A percentile compares a stretch with the other conserved stretches of the same genome.
These are phyloP conservation scores for Agonopterix heracliana DNA, from an alignment of 2,888 invertebrate species.

Conservation along the genomic window DNA sequence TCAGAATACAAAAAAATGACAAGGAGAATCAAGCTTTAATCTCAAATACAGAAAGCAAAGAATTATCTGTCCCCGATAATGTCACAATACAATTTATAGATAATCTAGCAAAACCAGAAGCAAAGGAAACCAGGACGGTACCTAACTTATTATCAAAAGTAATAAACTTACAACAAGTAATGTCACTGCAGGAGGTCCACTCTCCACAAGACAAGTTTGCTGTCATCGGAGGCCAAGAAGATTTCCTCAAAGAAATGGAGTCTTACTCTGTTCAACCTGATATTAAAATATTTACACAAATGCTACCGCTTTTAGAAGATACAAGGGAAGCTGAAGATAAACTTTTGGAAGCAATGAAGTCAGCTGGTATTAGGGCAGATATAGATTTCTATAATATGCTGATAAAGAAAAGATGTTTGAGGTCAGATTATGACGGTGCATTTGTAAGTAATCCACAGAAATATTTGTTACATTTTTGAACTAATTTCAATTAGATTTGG, in stretches of 20 bases:
- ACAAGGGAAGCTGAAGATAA: slow-evolving; percentile 81
- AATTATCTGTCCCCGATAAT: slow-evolving; percentile 12
- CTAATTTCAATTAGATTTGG: no score
- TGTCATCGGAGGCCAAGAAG: slow-evolving; percentile 86
- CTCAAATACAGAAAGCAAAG: slow-evolving; percentile 8
- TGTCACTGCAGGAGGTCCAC: slow-evolving; percentile 75
- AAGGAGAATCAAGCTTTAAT: background rate
- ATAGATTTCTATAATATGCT: slow-evolving; percentile 90
- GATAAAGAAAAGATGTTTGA: slow-evolving; percentile 85
- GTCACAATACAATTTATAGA: slow-evolving; percentile 27
- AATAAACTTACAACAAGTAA: slow-evolving; percentile 78
- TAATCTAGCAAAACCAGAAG: slow-evolving; percentile 15
- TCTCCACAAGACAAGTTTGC: slow-evolving; percentile 81
- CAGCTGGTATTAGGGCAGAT: slow-evolving; percentile 79
- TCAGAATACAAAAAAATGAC: background rate
- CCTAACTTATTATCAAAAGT: slow-evolving; percentile 81
- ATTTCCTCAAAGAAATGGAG: slow-evolving; percentile 86
- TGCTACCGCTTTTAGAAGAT: slow-evolving; percentile 83
- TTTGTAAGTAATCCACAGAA: slow-evolving; percentile 71
- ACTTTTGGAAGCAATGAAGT: slow-evolving; percentile 78
- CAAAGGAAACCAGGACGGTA: slow-evolving; percentile 34
- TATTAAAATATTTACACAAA: slow-evolving; percentile 85
- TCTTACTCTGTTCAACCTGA: slow-evolving; percentile 80
- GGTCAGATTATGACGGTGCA: slow-evolving; percentile 82
- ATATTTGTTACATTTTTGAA: no score